phyloP scores from a whole-genome alignment of 1,140 invertebrate genomes.

The Rhizoglyphus robini region DNA sequence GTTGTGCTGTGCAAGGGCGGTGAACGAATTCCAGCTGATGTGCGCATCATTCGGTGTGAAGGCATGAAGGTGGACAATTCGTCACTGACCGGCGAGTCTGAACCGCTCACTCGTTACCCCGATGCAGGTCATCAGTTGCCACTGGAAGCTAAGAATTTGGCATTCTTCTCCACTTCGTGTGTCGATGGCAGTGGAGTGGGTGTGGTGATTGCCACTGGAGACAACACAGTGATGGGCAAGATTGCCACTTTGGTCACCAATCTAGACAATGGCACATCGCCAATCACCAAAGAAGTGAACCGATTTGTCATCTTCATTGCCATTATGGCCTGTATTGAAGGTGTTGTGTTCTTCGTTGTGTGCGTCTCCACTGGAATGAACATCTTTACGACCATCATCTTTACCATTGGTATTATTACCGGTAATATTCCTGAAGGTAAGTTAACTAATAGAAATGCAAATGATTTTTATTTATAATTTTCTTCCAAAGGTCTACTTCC shows the following conservation, averaged over 20 bases:
- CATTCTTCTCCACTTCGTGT: constrained; percentile 55
- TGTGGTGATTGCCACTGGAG: constrained; percentile 87
- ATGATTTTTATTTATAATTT: not conserved
- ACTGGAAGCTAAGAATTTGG: constrained; percentile 53
- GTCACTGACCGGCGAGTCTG: constrained; percentile 59
- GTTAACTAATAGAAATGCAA: not conserved
- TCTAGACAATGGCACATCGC: constrained; percentile 45
- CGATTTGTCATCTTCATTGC: constrained; percentile 41
- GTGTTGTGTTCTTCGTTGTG: constrained; percentile 2
- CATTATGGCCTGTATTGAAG: constrained; percentile 20
- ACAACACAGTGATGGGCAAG: constrained; percentile 92
- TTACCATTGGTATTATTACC: constrained; percentile 95
- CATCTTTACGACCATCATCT: constrained; percentile 85
- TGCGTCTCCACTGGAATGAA: constrained; percentile 64
- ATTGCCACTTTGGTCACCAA: constrained; percentile 91
- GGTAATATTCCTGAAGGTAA: constrained; percentile 64
- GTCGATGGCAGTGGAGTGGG: constrained; percentile 57
- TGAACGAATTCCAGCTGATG: constrained; percentile 41
- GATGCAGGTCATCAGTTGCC: constrained; percentile 30
- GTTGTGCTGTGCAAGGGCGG: constrained; percentile 63
- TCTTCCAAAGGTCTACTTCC: constrained; percentile 50
- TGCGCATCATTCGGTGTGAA: constrained; percentile 9
- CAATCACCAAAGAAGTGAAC: constrained; percentile 54
- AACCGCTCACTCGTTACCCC: constrained; percentile 42
- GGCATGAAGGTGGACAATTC: constrained; percentile 45